Evolutionary conservation across 2,888 invertebrate genomes (phyloP).

Genomic region (Leucania comma): DNA sequence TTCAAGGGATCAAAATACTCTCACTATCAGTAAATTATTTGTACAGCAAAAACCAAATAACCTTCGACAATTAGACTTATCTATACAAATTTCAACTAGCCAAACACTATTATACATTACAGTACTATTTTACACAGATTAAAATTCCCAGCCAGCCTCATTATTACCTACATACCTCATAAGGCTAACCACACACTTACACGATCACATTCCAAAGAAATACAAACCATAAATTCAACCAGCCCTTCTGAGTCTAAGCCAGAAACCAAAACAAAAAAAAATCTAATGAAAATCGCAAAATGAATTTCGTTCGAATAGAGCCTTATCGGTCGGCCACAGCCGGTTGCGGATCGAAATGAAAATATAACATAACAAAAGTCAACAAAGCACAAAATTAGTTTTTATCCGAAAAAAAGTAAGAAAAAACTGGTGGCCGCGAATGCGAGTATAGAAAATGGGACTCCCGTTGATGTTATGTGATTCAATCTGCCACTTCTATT

Average conservation of each 20-base stretch:
- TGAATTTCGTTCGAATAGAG: conserved; percentile 64
- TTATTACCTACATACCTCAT: not conserved
- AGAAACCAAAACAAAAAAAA: conserved; percentile 56
- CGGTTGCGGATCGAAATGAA: conserved; percentile 78
- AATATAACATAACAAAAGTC: conserved; percentile 84
- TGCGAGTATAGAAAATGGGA: conserved; percentile 69
- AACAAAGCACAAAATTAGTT: conserved; percentile 89
- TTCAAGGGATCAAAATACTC: too few relatives aligned
- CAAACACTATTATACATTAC: too few relatives aligned
- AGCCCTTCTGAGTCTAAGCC: conserved; percentile 19
- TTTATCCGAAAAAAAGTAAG: conserved; percentile 82
- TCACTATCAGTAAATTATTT: too few relatives aligned
- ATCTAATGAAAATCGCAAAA: conserved; percentile 70
- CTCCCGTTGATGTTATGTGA: conserved; percentile 25
- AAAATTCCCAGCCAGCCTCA: not conserved
- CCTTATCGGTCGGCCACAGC: conserved; percentile 73
- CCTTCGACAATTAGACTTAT: not conserved
- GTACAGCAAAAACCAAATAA: not conserved
- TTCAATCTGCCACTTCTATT: not conserved
- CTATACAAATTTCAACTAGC: not conserved
- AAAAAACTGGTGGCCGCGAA: conserved; percentile 78
- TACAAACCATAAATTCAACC: conserved; percentile 21
- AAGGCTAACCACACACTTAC: not conserved
- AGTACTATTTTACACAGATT: not conserved
- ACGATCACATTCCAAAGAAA: not conserved